Evolutionary conservation across 2,888 invertebrate species (phyloP).

Genomic region (Omphaloscelis lunosa): DNA sequence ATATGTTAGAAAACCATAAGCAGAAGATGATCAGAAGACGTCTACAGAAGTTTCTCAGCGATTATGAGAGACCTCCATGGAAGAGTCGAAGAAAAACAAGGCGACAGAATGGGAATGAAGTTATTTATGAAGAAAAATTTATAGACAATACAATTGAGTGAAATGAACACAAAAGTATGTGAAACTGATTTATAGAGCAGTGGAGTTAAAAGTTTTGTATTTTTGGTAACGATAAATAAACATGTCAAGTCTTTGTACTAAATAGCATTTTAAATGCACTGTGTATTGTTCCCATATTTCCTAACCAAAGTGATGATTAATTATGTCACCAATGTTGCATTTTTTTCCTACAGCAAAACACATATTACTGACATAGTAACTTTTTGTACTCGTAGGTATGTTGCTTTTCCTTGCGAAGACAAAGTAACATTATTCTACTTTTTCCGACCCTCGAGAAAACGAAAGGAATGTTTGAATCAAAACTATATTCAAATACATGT

Average conservation of each 20-base stretch:
- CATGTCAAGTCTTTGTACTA: background rate
- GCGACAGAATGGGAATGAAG: slow-evolving; percentile 16
- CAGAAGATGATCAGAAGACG: slow-evolving; percentile 78
- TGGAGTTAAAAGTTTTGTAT: slow-evolving; percentile 26
- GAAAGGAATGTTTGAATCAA: background rate
- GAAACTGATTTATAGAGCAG: background rate
- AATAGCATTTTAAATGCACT: background rate
- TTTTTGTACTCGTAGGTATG: too few species aligned
- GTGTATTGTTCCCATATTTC: background rate
- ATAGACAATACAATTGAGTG: slow-evolving; percentile 7
- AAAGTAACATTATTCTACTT: background rate
- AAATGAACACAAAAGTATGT: background rate
- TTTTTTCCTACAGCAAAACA: background rate
- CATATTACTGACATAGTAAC: too few species aligned
- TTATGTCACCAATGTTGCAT: background rate
- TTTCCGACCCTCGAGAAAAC: background rate
- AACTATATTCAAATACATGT: background rate
- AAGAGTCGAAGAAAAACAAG: slow-evolving; percentile 28
- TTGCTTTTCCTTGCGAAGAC: background rate
- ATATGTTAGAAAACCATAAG: slow-evolving; percentile 81
- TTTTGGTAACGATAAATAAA: slow-evolving; percentile 30
- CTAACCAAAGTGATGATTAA: background rate
- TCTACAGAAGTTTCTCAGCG: slow-evolving; percentile 72
- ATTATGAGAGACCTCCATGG: slow-evolving; percentile 67
- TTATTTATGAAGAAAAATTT: slow-evolving; percentile 5